Conservation (phyloP, 64 coral and sea anemone species). For the Platygyra sinensis region DNA sequence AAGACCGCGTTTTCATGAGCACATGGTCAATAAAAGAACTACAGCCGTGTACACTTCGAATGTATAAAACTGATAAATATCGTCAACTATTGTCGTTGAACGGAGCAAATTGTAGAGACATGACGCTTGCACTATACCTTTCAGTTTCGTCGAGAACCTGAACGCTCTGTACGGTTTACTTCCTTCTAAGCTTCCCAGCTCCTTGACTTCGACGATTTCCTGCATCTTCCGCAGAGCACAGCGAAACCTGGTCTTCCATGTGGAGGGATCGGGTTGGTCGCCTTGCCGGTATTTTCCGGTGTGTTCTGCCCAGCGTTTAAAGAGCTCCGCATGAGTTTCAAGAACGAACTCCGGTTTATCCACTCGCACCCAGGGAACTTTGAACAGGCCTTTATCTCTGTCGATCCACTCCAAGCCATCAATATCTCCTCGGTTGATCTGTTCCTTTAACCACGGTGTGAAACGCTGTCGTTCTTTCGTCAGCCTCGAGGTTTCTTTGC, state of each 20-base stretch:
- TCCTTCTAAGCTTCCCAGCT: constrained; percentile 58
- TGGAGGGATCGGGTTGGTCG: constrained; percentile 75
- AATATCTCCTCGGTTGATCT: constrained; percentile 47
- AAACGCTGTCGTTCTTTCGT: constrained; percentile 65
- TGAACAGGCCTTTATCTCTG: constrained; percentile 52
- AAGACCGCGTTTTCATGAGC: background rate
- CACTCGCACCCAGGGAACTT: constrained; percentile 78
- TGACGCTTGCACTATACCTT: constrained; percentile 29
- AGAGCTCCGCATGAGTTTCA: constrained; percentile 73
- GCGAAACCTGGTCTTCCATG: constrained; percentile 92
- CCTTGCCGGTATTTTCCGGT: constrained; percentile 78
- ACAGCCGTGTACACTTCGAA: background rate
- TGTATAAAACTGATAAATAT: background rate
- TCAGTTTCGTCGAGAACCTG: constrained; percentile 68
- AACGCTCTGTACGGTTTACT: constrained; percentile 79
- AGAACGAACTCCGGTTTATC: constrained; percentile 88
- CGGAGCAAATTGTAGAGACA: background rate
- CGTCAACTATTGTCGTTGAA: background rate
- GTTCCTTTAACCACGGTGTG: constrained; percentile 73
- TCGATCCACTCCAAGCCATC: constrained; percentile 79
- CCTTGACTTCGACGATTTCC: constrained; percentile 78
- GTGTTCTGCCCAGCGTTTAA: constrained; percentile 77
- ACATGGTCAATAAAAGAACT: background rate
- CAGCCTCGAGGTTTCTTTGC: background rate
- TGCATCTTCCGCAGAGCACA: constrained; percentile 90